These are phyloP conservation scores for Arrhamphus sclerolepis DNA, from an alignment of 2,797 vertebrate genomes.

Conservation along the genomic window DNA sequence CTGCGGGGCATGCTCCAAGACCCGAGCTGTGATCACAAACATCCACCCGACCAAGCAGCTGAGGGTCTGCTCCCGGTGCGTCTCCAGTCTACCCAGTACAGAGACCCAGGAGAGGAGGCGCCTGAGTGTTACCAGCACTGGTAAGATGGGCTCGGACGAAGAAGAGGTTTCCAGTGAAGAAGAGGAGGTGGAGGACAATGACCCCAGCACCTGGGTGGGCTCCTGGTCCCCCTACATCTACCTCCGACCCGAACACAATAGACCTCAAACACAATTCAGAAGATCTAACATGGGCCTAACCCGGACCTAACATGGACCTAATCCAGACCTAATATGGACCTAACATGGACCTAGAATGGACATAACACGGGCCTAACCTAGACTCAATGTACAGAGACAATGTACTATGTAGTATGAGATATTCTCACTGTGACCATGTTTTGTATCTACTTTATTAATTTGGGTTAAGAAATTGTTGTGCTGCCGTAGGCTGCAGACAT, in stretches of 20 bases:
- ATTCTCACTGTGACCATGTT: too few relatives aligned
- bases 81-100: slow-evolving; percentile 62
- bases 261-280: neutral
- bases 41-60: slow-evolving; percentile 82
- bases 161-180: slow-evolving; percentile 73
- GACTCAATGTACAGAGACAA: too few relatives aligned
- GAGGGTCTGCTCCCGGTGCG: slow-evolving; percentile 86
- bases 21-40: slow-evolving; percentile 78
- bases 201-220: slow-evolving; percentile 24
- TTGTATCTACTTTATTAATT: too few relatives aligned
- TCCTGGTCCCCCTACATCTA: slow-evolving; percentile 30
- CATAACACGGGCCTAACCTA: too few relatives aligned
- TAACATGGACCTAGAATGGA: too few relatives aligned
- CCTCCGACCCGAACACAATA: slow-evolving; percentile 46
- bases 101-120: slow-evolving; percentile 30
- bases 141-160: slow-evolving; percentile 11
- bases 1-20: slow-evolving; percentile 87
- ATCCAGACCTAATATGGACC: too few relatives aligned
- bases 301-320: too few relatives aligned
- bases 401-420: too few relatives aligned
- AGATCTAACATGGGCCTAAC: too few relatives aligned
- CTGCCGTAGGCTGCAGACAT: too few relatives aligned
- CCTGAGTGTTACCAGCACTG: slow-evolving; percentile 23
- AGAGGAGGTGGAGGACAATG: slow-evolving; percentile 66
- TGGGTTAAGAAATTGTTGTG: too few relatives aligned